Base-by-base conservation (phyloP, 2,888 invertebrate species). In the Caenorhabditis sinica region DNA sequence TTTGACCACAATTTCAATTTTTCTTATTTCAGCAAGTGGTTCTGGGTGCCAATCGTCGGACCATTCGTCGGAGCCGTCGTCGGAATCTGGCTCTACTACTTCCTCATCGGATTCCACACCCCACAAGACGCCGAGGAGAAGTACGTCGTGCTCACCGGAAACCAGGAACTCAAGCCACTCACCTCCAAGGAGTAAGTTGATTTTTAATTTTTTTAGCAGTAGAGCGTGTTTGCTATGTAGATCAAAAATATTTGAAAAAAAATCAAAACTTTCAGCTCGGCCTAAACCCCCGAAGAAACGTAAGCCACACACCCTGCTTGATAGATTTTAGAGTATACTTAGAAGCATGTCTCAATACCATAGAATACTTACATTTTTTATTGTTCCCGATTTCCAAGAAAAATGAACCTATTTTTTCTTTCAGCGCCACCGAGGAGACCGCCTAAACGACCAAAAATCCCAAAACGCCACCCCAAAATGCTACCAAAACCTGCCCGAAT, bases 11-110 rank as follows among this genome's bases (percentile, higher is more conserved):
- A 40, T 40, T 63, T 40, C 28, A 30, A 61, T 61, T 53, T n/a
- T 43, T 66, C 58, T 45, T 28, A 40, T 81, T 83, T 43, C 86
- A 81, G 86, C 66, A 77, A 77, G 71, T 94, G 94, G 93, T 94
- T 94, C 93, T 94, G 94, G 94, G 93, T 94, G 3, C 94, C 95
- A 25, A 85, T 92, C 1, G 89, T 94, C 11, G 94, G 93, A 3
- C 94, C 94, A 9, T 94, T 94, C 90, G 86, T 94, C 76, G 94
- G 95, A 13, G 90, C 87, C 5, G 74, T 89, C 66, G 71, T 92
- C 75, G 92, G 92, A 53, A 94, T 93, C 6, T 91, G 93, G 83
- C 60, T 94, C 51, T 95, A 95, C 91, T 91, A 93, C 83, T 83
- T 94, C 23, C 88, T 93, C 83, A 93, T 94, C 68, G 94, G 94